Percentiles rank a stretch among this genome's conserved stretches.
phyloP scores from a whole-genome alignment of 2,113 vertebrate genomes.

The Jacana jacana region DNA sequence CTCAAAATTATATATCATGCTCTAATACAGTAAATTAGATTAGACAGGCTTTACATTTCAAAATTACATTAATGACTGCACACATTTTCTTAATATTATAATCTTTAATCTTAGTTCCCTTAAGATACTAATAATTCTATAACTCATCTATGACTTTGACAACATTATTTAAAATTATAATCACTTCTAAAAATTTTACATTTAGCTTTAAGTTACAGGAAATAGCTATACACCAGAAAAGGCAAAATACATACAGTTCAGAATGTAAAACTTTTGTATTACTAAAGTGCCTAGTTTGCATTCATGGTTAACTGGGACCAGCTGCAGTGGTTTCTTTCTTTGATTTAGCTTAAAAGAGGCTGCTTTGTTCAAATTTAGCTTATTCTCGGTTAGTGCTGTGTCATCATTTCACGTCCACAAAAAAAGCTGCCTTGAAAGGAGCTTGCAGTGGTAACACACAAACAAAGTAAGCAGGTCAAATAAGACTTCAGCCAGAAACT shows the following conservation, averaged over 20 bases:
- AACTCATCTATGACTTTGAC: not conserved
- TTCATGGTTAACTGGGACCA: not conserved
- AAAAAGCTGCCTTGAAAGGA: not conserved
- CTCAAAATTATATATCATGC: not conserved
- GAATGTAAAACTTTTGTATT: not conserved
- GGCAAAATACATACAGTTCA: not conserved
- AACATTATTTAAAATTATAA: not conserved
- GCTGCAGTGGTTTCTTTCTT: not conserved
- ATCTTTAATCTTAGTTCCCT: slow-evolving; percentile 27
- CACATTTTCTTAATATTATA: slow-evolving; percentile 7
- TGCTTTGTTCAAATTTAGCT: not conserved
- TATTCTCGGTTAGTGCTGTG: not conserved
- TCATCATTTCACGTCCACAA: not conserved
- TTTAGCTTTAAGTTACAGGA: not conserved
- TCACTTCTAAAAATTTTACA: not conserved
- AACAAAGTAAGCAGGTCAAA: not conserved
- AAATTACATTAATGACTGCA: slow-evolving; percentile 33
- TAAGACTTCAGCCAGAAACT: not conserved
- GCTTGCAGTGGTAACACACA: not conserved
- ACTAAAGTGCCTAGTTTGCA: not conserved
- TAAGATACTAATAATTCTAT: not conserved
- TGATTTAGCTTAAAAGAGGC: not conserved
- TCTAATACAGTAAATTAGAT: slow-evolving; percentile 11
- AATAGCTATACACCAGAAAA: not conserved
- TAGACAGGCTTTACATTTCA: slow-evolving; percentile 9